Evolutionary conservation across 2,797 vertebrate species (phyloP).

Genomic region (Nyctibius grandis): DNA sequence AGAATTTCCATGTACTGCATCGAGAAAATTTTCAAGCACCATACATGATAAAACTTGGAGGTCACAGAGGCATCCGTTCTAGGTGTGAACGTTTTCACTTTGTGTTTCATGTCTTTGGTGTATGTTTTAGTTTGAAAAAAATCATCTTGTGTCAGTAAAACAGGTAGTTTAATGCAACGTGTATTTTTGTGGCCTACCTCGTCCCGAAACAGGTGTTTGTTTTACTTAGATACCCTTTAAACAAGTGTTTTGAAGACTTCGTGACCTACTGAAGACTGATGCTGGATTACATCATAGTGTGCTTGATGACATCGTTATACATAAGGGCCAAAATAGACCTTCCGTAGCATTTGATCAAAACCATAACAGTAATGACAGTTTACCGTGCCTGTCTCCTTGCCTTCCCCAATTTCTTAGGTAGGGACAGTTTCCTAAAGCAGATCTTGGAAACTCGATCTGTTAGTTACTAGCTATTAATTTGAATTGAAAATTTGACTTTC

Average conservation of each 20-base stretch:
- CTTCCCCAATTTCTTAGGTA: neutral
- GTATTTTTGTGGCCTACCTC: neutral
- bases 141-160: neutral
- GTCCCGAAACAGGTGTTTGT: neutral
- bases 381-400: neutral
- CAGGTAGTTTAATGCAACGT: fast-evolving
- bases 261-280: neutral
- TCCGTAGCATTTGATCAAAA: neutral
- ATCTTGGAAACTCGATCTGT: neutral
- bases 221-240: neutral
- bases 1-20: neutral
- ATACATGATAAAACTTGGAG: neutral
- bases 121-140: neutral
- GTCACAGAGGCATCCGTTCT: fast-evolving
- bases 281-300: neutral
- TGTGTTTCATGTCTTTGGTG: neutral
- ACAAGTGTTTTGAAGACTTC: neutral
- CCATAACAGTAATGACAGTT: fast-evolving
- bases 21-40: neutral
- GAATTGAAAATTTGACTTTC: neutral
- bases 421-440: neutral
- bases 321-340: neutral
- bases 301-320: neutral
- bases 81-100: neutral
- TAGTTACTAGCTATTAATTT: neutral